A percentile compares a stretch with the other conserved stretches of the same genome.
Evolutionary conservation across 1,140 invertebrate species (phyloP).

Genomic region (Cylas formicarius): DNA sequence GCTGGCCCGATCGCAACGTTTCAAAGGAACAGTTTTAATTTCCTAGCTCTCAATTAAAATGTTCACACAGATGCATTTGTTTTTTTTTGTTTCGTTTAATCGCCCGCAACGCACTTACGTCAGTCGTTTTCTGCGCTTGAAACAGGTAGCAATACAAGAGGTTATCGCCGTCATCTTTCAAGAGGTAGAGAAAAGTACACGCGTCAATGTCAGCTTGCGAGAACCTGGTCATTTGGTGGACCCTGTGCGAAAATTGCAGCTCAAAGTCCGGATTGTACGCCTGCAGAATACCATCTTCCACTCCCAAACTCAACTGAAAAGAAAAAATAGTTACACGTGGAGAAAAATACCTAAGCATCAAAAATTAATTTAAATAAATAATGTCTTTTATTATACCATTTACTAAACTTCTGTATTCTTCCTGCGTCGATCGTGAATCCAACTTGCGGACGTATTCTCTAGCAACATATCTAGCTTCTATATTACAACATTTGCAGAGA

Average conservation of each 20-base stretch:
- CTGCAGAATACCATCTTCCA: slow-evolving; percentile 54
- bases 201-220: slow-evolving; percentile 49
- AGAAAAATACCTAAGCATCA: background rate
- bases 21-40: too few relatives aligned
- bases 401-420: too few relatives aligned
- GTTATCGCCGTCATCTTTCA: slow-evolving; percentile 54
- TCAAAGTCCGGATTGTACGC: slow-evolving; percentile 58
- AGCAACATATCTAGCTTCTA: too few relatives aligned
- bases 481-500: too few relatives aligned
- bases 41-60: too few relatives aligned
- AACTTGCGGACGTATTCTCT: too few relatives aligned
- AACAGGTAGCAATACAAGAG: slow-evolving; percentile 59
- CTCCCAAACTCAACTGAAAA: slow-evolving; percentile 55
- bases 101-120: slow-evolving; percentile 57
- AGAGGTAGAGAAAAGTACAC: slow-evolving; percentile 53
- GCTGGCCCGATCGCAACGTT: slow-evolving; percentile 18
- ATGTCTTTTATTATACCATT: too few relatives aligned
- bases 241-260: slow-evolving; percentile 53
- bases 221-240: slow-evolving; percentile 51
- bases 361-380: background rate
- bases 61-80: too few relatives aligned
- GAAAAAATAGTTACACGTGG: slow-evolving; percentile 23
- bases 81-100: too few relatives aligned
- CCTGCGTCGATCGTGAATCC: too few relatives aligned
- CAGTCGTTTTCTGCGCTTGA: slow-evolving; percentile 49